phyloP scores from a whole-genome alignment of 2,113 vertebrate genomes.

The Bujurquina vittata region DNA sequence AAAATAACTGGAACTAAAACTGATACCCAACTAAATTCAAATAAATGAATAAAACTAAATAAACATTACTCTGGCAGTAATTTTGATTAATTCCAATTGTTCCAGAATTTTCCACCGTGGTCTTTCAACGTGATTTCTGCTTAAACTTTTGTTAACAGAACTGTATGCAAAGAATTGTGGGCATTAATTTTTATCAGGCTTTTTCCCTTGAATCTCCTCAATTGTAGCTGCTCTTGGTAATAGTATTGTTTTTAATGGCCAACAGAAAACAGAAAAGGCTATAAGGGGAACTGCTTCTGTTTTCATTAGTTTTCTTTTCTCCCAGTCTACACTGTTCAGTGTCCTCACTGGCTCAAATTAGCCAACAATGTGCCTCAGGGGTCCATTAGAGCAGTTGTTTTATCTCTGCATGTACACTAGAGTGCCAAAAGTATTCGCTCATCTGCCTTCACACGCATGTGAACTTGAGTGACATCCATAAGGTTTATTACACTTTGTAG shows the following conservation, averaged over 20 bases:
- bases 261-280: constrained; percentile 29
- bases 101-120: not conserved
- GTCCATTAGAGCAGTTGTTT: constrained; percentile 33
- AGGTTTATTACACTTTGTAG: too few relatives aligned
- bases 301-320: constrained; percentile 25
- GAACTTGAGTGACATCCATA: too few relatives aligned
- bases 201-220: constrained; percentile 36
- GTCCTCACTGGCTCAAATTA: constrained; percentile 25
- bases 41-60: not conserved
- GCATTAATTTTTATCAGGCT: constrained; percentile 5
- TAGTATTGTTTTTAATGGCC: constrained; percentile 16
- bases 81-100: not conserved
- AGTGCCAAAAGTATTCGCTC: too few relatives aligned
- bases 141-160: constrained; percentile 17
- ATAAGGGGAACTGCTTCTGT: constrained; percentile 10
- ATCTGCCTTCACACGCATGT: too few relatives aligned
- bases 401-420: not conserved
- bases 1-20: not conserved
- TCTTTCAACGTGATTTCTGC: not conserved
- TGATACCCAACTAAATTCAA: not conserved
- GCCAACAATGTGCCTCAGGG: constrained; percentile 27
- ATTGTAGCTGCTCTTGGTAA: constrained; percentile 20
- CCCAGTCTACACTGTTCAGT: constrained; percentile 6
- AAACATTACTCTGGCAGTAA: not conserved
- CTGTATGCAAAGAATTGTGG: constrained; percentile 16